Conservation (phyloP, 2,888 invertebrate species). For the Marasmarcha lunaedactyla region DNA sequence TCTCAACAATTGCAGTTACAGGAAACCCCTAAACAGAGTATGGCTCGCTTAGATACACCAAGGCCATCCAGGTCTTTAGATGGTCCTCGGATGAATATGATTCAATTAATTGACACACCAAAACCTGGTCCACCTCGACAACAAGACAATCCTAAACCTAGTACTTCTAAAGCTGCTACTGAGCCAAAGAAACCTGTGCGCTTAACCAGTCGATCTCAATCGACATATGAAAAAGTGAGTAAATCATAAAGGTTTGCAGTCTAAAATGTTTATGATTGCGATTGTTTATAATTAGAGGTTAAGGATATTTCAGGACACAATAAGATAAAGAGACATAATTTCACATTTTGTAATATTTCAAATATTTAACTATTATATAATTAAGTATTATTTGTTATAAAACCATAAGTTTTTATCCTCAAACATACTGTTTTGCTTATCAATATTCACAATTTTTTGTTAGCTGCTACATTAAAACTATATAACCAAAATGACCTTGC, state of each 20-base stretch:
- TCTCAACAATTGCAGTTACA: slow-evolving; percentile 12
- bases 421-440: too few species aligned
- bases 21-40: slow-evolving; percentile 38
- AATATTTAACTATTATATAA: too few species aligned
- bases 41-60: slow-evolving; percentile 1
- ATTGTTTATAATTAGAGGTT: too few species aligned
- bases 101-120: slow-evolving; percentile 31
- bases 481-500: slow-evolving; percentile 29
- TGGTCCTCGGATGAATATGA: background rate
- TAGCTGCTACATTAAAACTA: background rate
- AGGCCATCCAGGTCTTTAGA: slow-evolving; percentile 3
- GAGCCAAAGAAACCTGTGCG: slow-evolving; percentile 37
- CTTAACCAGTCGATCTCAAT: slow-evolving; percentile 30
- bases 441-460: too few species aligned
- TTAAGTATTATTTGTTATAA: too few species aligned
- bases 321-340: too few species aligned
- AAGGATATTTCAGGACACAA: too few species aligned
- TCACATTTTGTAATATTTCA: too few species aligned
- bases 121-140: slow-evolving; percentile 36
- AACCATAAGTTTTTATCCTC: too few species aligned
- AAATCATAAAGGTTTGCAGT: too few species aligned
- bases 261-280: too few species aligned
- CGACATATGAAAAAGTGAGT: slow-evolving; percentile 43
- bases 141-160: slow-evolving; percentile 39
- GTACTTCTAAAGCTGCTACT: slow-evolving; percentile 28